Percentiles rank a stretch among this genome's conserved stretches.
Evolutionary conservation across 1,140 invertebrate genomes (phyloP).

Genomic region (Steinernema feltiae): DNA sequence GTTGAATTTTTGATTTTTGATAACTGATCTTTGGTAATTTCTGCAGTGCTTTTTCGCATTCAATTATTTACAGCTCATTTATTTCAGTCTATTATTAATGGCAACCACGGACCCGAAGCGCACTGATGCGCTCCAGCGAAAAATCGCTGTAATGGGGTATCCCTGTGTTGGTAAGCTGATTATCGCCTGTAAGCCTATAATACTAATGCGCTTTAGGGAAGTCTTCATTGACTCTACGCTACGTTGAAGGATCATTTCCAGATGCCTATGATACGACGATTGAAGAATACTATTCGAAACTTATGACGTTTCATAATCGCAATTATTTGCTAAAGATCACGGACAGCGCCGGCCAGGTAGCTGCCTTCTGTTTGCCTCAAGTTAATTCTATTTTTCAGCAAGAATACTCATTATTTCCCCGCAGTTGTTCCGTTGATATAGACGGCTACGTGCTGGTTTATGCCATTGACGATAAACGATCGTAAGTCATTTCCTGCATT

Average conservation of each 20-base stretch:
- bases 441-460: conserved; percentile 96
- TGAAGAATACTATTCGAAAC: conserved; percentile 94
- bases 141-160: conserved; percentile 94
- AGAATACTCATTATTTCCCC: conserved; percentile 95
- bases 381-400: conserved; percentile 63
- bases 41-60: no score
- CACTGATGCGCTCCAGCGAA: conserved; percentile 72
- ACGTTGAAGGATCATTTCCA: conserved; percentile 94
- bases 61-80: no score
- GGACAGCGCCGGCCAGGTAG: conserved; percentile 83
- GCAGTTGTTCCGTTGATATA: conserved; percentile 93
- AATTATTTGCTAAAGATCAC: conserved; percentile 66
- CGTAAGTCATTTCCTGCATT: conserved; percentile 57
- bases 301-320: not conserved
- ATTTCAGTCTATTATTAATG: no score
- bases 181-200: conserved; percentile 25
- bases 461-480: conserved; percentile 87
- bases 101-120: no score
- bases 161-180: conserved; percentile 78
- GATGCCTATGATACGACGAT: conserved; percentile 97
- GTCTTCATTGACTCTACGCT: conserved; percentile 93
- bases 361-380: conserved; percentile 21
- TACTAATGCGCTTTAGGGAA: conserved; percentile 70
- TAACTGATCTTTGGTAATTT: no score
- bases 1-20: no score